Base-by-base conservation (phyloP, 2,888 invertebrate species). In the Drosophila imparisetae region DNA sequence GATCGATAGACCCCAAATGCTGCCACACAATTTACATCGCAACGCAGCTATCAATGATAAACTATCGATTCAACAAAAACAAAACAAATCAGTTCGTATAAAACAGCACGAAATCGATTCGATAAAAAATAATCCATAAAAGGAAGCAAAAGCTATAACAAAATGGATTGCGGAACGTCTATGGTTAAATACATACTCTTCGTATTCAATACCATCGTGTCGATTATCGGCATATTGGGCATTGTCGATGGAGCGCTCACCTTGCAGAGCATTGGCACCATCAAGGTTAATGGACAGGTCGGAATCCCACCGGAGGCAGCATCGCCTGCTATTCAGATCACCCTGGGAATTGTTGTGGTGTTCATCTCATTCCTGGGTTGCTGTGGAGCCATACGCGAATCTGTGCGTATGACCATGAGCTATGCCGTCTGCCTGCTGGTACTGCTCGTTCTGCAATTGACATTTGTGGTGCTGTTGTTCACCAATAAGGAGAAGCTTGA, bases 311-410 rank as follows among this genome's bases (percentile, higher is more conserved):
- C 93, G 38, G 89, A 91, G 4, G 92, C 94, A 15, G 92, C 94
- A 63, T 94, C 95, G 2, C 95, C 96, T 2, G 94, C 96, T 90
- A 90, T 94, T 45, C 94, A 96, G 83, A 96, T 97, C 72, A 93
- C 95, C 65, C 92, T 96, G 74, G 96, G 96, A 18, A 94, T 94
- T 13, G 91, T 96, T 64, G 95, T 96, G 78, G 96, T 97, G 90
- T 93, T 97, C 83, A 96, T 98, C 78, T 96, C 97, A 4, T 97
- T 97, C 94, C 96, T 98, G 91, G 98, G 98, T 77, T 98, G 98
- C 93, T 98, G 97, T 91, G 98, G 98, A 50, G 97, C 98, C 18
- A 95, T 97, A 81, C 95, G 96, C 79, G 98, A 98, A 93, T 97
- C 96, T 90, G 96, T 97, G 91, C 97, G 97, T 94, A 97, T 98